Evolutionary conservation across 2,113 vertebrate genomes (phyloP), one percentile per base, ranked within the genome.

Genomic region (Stictonetta naevosa): DNA sequence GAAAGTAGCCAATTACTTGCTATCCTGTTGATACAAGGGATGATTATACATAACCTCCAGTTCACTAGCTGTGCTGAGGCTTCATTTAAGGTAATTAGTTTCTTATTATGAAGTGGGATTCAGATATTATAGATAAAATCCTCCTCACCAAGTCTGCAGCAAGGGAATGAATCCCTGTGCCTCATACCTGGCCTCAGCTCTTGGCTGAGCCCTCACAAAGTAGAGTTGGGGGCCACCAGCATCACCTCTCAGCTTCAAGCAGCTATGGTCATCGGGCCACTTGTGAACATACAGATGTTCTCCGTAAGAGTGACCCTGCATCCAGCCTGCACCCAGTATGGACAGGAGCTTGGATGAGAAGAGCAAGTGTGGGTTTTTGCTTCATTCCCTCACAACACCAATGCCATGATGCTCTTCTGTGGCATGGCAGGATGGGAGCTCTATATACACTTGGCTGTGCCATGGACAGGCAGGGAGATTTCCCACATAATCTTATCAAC

Each of bases 51-150:
- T 85, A 44, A 36, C 31, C 55, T 59, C 63, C 93, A 63, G 26
- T 82, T 85, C 78, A 50, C 44, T 63, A 59, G 60, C 53, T 64
- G 74, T 62, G 53, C 33, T 87, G 56, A 95, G 71, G 69, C 81
- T 53, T 86, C 40, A 66, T 90, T 95, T 88, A 93, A 94, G 71
- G 63, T 50, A 94, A 85, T 91, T 89, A 86, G 13, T 72, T 64
- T 80, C 77, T 86, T 93, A 36, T 92, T 90, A 79, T 74, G 89
- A 88, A 88, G 59, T 29, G 36, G 69, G 66, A 84, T 84, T 92
- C 75, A 90, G 80, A 69, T 78, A 62, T 62, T 63, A 34, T 0
- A 7, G 90, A 95, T 42, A 96, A 93, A 95, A 96, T 83, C 74
- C 50, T n/a, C 11, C 75, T 87, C 44, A 31, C 36, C 0, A 1